phyloP scores from a whole-genome alignment of 2,888 invertebrate species.

The Pardosa pseudoannulata region DNA sequence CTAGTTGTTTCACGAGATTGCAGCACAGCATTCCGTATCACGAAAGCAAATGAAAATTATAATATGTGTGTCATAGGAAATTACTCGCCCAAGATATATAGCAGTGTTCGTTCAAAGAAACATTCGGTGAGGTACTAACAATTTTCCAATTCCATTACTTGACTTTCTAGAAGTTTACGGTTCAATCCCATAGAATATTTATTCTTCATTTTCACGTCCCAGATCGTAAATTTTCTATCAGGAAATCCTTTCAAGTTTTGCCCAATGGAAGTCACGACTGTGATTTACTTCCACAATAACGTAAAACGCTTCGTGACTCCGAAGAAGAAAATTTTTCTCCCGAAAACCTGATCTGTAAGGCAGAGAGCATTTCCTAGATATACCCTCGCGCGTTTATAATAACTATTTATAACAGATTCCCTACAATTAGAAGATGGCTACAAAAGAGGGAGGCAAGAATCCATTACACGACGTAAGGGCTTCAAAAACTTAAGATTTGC shows the following conservation, averaged over 20 bases:
- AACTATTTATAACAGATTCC: not conserved
- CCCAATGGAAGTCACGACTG: not conserved
- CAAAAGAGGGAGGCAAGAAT: not conserved
- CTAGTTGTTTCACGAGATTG: no score
- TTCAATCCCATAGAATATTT: not conserved
- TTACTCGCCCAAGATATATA: not conserved
- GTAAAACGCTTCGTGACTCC: not conserved
- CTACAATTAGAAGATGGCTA: not conserved
- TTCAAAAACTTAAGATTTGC: not conserved
- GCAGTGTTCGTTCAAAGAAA: not conserved
- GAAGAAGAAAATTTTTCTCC: not conserved
- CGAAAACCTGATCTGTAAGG: not conserved
- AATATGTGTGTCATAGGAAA: not conserved
- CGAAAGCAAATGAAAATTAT: not conserved
- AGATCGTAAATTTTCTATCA: not conserved
- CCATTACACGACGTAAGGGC: not conserved
- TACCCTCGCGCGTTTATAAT: not conserved
- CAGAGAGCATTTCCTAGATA: not conserved
- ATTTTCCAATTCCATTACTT: not conserved
- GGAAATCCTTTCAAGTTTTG: not conserved
- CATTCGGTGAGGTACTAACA: not conserved
- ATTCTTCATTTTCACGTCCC: not conserved
- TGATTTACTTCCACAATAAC: not conserved
- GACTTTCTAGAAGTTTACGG: not conserved
- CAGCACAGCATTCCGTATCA: not conserved